These are phyloP conservation scores for Stegophylla sp. DNA, from an alignment of 2,888 invertebrate species.

Conservation along the genomic window DNA sequence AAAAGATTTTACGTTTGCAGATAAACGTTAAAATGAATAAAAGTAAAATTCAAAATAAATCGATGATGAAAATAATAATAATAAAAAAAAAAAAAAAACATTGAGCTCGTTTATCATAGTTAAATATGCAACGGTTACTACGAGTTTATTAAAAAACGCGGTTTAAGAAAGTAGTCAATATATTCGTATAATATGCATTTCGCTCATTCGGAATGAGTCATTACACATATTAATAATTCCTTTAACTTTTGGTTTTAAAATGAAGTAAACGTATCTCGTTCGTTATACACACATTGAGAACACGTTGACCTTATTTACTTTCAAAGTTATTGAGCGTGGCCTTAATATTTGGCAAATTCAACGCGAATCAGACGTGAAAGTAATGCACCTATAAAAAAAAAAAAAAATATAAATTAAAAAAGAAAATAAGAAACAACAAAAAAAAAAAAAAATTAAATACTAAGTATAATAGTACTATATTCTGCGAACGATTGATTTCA, in stretches of 20 bases:
- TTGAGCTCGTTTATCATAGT: no score
- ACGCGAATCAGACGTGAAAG: slow-evolving; percentile 35
- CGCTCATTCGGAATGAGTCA: no score
- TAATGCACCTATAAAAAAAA: slow-evolving; percentile 3
- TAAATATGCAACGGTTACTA: no score
- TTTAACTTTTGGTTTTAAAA: slow-evolving; percentile 13
- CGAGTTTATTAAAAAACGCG: neutral
- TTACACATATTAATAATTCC: neutral
- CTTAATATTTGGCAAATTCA: slow-evolving; percentile 28
- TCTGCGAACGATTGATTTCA: slow-evolving; percentile 2
- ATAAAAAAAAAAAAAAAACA: neutral
- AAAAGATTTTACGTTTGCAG: no score
- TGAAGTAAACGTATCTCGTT: neutral
- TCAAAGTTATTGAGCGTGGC: slow-evolving; percentile 25
- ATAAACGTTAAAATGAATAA: neutral
- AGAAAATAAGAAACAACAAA: neutral
- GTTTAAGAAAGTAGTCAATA: neutral
- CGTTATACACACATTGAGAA: neutral
- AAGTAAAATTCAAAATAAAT: neutral
- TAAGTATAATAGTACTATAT: neutral
- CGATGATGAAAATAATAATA: neutral
- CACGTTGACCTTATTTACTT: slow-evolving; percentile 46
- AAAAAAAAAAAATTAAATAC: neutral
- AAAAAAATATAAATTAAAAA: neutral
- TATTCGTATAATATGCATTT: neutral